Percentiles rank a stretch among this genome's conserved stretches.
Evolutionary conservation across 37 sponge, comb jelly and placozoan species (phyloP).

Genomic region (Oopsacas minuta): DNA sequence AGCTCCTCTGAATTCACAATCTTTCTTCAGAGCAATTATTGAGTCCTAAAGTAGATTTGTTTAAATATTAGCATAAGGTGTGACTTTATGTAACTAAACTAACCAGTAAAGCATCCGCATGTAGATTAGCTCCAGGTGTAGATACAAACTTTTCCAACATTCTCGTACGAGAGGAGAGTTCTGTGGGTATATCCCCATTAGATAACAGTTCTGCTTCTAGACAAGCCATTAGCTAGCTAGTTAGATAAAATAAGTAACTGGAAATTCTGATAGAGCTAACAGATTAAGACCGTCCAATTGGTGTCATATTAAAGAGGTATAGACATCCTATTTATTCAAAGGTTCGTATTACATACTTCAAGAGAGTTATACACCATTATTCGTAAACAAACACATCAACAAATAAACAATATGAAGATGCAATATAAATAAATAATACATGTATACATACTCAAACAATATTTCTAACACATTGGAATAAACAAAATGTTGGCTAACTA

Average conservation of each 20-base stretch:
- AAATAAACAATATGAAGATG: too few species aligned
- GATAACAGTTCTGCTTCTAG: neutral
- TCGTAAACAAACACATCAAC: too few species aligned
- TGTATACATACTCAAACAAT: neutral
- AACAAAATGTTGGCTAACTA: neutral
- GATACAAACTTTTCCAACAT: neutral
- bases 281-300: too few species aligned
- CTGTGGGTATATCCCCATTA: neutral
- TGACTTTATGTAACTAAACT: too few species aligned
- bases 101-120: neutral
- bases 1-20: constrained; percentile 52
- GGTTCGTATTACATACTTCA: too few species aligned
- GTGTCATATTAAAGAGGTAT: too few species aligned
- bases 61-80: too few species aligned
- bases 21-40: constrained; percentile 56
- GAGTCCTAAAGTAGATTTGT: constrained; percentile 60
- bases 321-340: too few species aligned
- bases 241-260: too few species aligned
- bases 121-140: neutral
- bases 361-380: too few species aligned
- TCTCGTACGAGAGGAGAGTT: neutral
- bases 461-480: neutral
- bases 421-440: too few species aligned
- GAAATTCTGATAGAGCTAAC: too few species aligned
- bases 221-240: neutral